Conservation (phyloP, 1,140 invertebrate genomes). For the Bilobella aurantiaca region DNA sequence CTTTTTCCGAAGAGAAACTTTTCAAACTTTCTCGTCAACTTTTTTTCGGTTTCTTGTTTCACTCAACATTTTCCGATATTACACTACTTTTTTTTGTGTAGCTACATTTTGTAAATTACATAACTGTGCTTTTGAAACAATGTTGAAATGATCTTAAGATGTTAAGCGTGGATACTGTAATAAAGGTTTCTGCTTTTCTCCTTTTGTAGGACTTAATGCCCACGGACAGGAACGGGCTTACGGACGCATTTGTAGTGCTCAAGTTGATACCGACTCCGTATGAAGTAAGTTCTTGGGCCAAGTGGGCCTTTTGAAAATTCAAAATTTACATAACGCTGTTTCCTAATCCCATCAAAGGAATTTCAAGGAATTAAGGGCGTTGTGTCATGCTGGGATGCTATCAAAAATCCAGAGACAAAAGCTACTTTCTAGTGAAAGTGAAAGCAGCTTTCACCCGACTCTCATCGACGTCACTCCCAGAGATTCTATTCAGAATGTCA, state of each 20-base stretch:
- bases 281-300: constrained; percentile 47
- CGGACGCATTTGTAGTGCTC: constrained; percentile 82
- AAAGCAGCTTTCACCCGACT: too few species aligned
- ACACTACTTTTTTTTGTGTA: not conserved
- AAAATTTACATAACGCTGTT: not conserved
- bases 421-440: too few species aligned
- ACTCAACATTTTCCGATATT: too few species aligned
- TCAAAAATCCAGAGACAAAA: not conserved
- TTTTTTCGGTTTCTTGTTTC: not conserved
- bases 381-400: not conserved
- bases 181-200: constrained; percentile 9
- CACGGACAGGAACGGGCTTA: constrained; percentile 80
- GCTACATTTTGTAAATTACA: too few species aligned
- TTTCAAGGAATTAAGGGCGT: not conserved
- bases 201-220: constrained; percentile 53
- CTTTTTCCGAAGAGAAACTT: not conserved
- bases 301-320: not conserved
- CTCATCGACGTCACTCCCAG: not conserved
- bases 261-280: constrained; percentile 65
- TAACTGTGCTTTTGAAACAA: not conserved
- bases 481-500: not conserved
- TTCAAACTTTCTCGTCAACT: not conserved
- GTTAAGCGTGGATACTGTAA: too few species aligned
- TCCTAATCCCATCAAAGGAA: not conserved
- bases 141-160: too few species aligned